Conservation (phyloP, 2,888 invertebrate species). For the Liodrosophila aerea region DNA sequence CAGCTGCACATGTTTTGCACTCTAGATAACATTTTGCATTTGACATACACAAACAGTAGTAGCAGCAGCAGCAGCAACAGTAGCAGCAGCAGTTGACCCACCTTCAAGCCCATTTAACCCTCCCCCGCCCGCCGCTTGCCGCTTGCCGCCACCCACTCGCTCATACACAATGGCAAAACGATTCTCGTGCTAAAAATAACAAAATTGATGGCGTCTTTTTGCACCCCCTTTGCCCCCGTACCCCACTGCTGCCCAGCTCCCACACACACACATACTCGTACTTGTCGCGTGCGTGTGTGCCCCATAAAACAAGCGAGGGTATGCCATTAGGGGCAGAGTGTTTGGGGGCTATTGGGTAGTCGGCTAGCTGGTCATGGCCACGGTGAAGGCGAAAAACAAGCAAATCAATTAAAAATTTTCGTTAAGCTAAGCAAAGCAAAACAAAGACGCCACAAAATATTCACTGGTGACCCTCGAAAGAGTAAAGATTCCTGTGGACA, state of each 20-base stretch:
- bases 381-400: conserved; percentile 66
- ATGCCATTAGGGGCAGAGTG: not conserved
- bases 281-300: conserved; percentile 44
- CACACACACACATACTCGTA: conserved; percentile 2
- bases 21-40: conserved; percentile 22
- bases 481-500: conserved; percentile 7
- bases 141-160: too few species aligned
- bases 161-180: conserved; percentile 64
- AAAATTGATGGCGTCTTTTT: conserved; percentile 68
- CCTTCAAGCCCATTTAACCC: not conserved
- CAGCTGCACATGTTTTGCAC: conserved; percentile 28
- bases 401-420: conserved; percentile 71
- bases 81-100: not conserved
- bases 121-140: not conserved
- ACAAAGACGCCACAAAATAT: conserved; percentile 20
- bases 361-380: conserved; percentile 76
- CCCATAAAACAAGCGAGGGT: conserved; percentile 25
- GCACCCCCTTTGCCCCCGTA: not conserved
- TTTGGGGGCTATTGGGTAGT: conserved; percentile 8
- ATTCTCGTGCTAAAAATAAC: conserved; percentile 76
- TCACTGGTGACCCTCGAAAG: not conserved
- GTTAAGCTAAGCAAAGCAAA: conserved; percentile 36
- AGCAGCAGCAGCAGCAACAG: conserved; percentile 4
- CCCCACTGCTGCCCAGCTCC: not conserved
- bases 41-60: conserved; percentile 10